Evolutionary conservation across 2,797 vertebrate species (phyloP), one percentile per base, ranked within the genome.

Genomic region (Aeoliscus strigatus): DNA sequence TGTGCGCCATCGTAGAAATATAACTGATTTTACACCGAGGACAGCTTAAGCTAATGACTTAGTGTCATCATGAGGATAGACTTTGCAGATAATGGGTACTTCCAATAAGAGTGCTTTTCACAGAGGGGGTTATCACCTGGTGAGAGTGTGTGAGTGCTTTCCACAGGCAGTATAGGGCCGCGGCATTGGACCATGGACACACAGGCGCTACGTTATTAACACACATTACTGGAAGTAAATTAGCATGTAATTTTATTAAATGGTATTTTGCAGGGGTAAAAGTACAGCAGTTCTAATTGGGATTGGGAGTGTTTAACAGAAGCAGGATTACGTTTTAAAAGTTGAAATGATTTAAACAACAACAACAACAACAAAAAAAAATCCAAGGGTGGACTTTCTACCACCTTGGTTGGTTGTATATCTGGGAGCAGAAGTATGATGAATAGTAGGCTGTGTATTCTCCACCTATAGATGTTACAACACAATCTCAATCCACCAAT

Each of bases 141-240:
- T 78, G 71, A 81, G 82, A 79, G 81, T 79, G 77, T 74, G 62
- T 79, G 65, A 86, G 83, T 80, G 83, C 81, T 84, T 80, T 84
- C 80, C 74, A 79, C 57, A 24, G 69, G 63, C 65, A 51, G 40
- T 58, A 72, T 59, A 72, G 70, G 78, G 70, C 67, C 43, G 37
- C 46, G 64, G 55, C 72, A 67, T 58, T 73, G 79, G 69, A 78
- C 67, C 57, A 60, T 34, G 52, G 79, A 76, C 75, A 70, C 58
- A 73, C 58, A 69, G 67, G 46, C 51, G 74, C 43, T 18, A 64
- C 70, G 73, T 51, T 74, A 76, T 82, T 79, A 77, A 62, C 12
- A 43, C 57, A 60, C 73, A 80, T 83, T 83, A 81, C 71, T 65
- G 57, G 44, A 65, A 73, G 73, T 77, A 73, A 75, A 81, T 82